Conservation (phyloP, 2,888 invertebrate genomes). For the Trachelus tabidus region DNA sequence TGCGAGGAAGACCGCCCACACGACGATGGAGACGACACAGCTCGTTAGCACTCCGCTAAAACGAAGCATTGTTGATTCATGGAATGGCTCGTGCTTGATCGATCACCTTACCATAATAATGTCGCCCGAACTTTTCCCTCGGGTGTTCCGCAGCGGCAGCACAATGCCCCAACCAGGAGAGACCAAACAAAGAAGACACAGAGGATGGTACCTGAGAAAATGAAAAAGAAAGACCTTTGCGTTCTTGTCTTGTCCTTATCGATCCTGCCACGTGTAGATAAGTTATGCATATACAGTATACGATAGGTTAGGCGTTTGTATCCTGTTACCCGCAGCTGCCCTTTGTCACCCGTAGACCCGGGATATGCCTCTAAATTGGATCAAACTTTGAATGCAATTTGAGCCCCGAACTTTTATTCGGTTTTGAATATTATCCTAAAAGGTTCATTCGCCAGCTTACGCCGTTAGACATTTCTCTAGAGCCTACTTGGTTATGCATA, state of each 20-base stretch:
- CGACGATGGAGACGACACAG: constrained; percentile 70
- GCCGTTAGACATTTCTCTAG: not conserved
- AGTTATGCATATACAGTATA: not conserved
- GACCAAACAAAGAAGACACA: constrained; percentile 53
- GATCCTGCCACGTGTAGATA: not conserved
- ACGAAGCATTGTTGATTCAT: not conserved
- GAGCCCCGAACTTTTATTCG: not conserved
- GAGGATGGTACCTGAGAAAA: constrained; percentile 42
- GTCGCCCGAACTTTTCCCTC: constrained; percentile 52
- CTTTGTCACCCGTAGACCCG: not conserved
- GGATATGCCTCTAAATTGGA: not conserved
- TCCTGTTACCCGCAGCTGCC: not conserved
- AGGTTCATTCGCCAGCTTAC: not conserved
- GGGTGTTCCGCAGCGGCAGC: constrained; percentile 54
- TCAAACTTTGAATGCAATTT: not conserved
- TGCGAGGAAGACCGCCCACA: constrained; percentile 72
- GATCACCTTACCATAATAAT: constrained; percentile 50
- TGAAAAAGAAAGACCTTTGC: constrained; percentile 19
- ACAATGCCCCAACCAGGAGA: constrained; percentile 51
- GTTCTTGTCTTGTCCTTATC: not conserved
- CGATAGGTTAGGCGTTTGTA: not conserved
- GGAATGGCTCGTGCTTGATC: not conserved
- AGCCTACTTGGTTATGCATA: not conserved
- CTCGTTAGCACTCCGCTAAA: constrained; percentile 70
- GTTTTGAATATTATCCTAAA: not conserved